Percentiles rank a stretch among this genome's conserved stretches.
Evolutionary conservation across 1,140 invertebrate genomes (phyloP).

Genomic region (Varroa destructor): DNA sequence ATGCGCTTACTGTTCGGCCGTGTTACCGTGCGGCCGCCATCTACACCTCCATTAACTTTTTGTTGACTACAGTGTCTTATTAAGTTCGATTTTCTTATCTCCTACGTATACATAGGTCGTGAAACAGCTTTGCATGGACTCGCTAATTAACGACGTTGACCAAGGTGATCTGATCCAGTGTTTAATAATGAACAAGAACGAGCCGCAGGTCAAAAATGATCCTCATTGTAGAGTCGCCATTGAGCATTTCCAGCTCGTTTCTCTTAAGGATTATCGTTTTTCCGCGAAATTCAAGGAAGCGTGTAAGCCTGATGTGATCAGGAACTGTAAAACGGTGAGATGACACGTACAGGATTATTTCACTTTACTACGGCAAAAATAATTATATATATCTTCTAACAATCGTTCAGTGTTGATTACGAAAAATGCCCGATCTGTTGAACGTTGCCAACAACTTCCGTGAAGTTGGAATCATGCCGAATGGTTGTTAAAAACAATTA

Average conservation of each 20-base stretch:
- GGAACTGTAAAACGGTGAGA: conserved; percentile 51
- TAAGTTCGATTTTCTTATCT: not conserved
- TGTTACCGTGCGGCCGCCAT: too few relatives aligned
- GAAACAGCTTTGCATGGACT: conserved; percentile 30
- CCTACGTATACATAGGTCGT: not conserved
- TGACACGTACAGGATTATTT: conserved; percentile 31
- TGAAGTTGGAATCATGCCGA: too few relatives aligned
- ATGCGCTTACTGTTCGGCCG: too few relatives aligned
- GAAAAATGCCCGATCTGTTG: too few relatives aligned
- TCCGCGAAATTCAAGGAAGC: conserved; percentile 88
- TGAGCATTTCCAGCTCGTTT: conserved; percentile 60
- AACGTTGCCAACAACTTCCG: too few relatives aligned
- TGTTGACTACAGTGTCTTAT: conserved; percentile 11
- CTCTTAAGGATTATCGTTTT: conserved; percentile 84
- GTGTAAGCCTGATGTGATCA: conserved; percentile 66
- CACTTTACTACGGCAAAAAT: too few relatives aligned
- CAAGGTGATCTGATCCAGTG: conserved; percentile 73
- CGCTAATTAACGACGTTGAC: conserved; percentile 40
- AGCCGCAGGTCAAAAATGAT: conserved; percentile 51
- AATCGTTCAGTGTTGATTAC: too few relatives aligned
- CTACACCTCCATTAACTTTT: too few relatives aligned
- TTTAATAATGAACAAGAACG: conserved; percentile 80
- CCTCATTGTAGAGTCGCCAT: conserved; percentile 77
- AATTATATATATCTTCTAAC: too few relatives aligned
- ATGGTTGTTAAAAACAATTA: not conserved